These are phyloP conservation scores for Andrena trimmerana DNA, from an alignment of 2,888 invertebrate species.

Conservation along the genomic window DNA sequence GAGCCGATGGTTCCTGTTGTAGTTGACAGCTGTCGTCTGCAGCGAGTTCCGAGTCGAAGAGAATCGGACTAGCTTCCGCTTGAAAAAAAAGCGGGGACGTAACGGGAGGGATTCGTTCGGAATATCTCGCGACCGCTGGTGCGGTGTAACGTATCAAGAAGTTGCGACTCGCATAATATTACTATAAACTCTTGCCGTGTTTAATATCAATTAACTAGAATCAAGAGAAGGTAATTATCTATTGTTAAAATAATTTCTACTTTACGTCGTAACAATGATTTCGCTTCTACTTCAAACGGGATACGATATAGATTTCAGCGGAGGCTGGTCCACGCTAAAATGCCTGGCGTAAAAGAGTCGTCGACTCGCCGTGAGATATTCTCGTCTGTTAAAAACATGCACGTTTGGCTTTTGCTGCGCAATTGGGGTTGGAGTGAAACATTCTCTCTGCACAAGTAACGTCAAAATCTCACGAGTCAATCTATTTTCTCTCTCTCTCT, in stretches of 20 bases:
- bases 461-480: constrained; percentile 73
- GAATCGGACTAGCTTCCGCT: constrained; percentile 74
- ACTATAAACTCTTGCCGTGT: background rate
- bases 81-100: constrained; percentile 44
- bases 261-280: no score
- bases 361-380: constrained; percentile 77
- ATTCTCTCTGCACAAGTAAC: constrained; percentile 74
- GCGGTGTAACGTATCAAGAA: constrained; percentile 12
- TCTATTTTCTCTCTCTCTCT: constrained; percentile 40
- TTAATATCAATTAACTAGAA: background rate
- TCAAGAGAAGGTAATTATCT: constrained; percentile 9
- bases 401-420: constrained; percentile 81
- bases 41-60: constrained; percentile 85
- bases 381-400: constrained; percentile 75
- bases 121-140: constrained; percentile 28
- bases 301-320: constrained; percentile 43
- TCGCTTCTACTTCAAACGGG: background rate
- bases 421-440: constrained; percentile 78
- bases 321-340: constrained; percentile 69
- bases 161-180: constrained; percentile 4
- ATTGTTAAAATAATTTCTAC: background rate
- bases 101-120: constrained; percentile 28
- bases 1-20: constrained; percentile 79
- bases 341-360: constrained; percentile 72
- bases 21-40: constrained; percentile 88